Evolutionary conservation across 1,140 invertebrate genomes (phyloP), one percentile per base, ranked within the genome.

Genomic region (Helicoverpa zea): DNA sequence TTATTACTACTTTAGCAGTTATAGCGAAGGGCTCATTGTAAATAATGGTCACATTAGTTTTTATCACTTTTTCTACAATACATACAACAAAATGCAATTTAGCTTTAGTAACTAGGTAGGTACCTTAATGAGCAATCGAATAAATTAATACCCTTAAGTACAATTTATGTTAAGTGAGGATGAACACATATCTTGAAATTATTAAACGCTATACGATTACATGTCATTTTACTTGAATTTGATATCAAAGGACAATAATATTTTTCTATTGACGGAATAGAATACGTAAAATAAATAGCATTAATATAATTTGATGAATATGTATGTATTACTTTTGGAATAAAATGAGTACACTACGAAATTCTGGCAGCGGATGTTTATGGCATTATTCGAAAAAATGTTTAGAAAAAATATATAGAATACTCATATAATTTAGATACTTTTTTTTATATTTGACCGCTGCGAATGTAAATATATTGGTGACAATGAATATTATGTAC

Each of bases 321-420:
- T n/a, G 56, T 64, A 64, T n/a, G 56, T 64, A 16, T 43, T 64
- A 47, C 9, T 43, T 51, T 51, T 63, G 5, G n/a, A 68, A 52
- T 23, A 12, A 68, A 51, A 11, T 13, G 9, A 51, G 5, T 49
- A 52, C 18, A 52, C 13, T 70, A 70, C 66, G 49, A 51, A 72
- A 72, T 30, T 68, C 70, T 75, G 84, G 82, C 81, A 86, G 81
- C 81, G 70, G 75, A 82, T 77, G 23, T 80, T 73, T 63, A 81
- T 87, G 83, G 86, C 83, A 72, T 87, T 87, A 77, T 86, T 77
- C 86, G 79, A 87, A 90, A 91, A 93, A 88, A 90, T 87, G 81
- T 89, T 88, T 94, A 92, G 88, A 92, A 94, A 92, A 94, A 90
- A 92, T 92, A 92, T 90, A 66, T 77, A 66, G 58, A 66, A 64